These are phyloP conservation scores for Sericinus montela DNA, from an alignment of 2,888 invertebrate species.

Conservation along the genomic window DNA sequence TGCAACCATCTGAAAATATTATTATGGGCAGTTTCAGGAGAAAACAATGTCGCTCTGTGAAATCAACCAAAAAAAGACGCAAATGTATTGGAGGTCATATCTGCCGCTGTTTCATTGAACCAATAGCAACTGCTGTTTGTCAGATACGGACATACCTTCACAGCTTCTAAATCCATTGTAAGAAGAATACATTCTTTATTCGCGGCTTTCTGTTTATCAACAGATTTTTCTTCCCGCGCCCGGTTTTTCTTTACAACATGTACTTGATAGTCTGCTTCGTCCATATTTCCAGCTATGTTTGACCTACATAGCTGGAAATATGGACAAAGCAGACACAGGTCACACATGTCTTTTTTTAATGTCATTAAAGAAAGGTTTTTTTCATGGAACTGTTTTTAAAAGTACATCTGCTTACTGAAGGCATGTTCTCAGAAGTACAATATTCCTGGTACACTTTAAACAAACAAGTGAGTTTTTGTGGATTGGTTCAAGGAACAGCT, in stretches of 20 bases:
- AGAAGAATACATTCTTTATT: not conserved
- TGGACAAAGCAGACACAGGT: not conserved
- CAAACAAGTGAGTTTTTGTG: not conserved
- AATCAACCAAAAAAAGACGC: not conserved
- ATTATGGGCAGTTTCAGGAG: not conserved
- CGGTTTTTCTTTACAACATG: not conserved
- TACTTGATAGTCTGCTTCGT: not conserved
- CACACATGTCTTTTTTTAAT: too few relatives aligned
- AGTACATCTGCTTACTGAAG: not conserved
- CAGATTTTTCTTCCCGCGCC: not conserved
- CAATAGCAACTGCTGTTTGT: not conserved
- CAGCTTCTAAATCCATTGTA: not conserved
- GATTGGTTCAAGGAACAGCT: not conserved
- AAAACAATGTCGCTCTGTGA: not conserved
- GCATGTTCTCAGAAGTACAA: not conserved
- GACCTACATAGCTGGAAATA: too few relatives aligned
- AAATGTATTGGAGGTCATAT: not conserved
- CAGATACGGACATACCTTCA: not conserved
- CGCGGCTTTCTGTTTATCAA: not conserved
- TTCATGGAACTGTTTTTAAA: not conserved
- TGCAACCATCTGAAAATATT: not conserved
- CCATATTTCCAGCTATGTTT: not conserved
- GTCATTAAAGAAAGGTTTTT: not conserved
- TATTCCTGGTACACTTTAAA: not conserved
- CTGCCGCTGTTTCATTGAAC: not conserved